Evolutionary conservation across 2,888 invertebrate genomes (phyloP).

Genomic region (Dryocosmus kuriphilus): DNA sequence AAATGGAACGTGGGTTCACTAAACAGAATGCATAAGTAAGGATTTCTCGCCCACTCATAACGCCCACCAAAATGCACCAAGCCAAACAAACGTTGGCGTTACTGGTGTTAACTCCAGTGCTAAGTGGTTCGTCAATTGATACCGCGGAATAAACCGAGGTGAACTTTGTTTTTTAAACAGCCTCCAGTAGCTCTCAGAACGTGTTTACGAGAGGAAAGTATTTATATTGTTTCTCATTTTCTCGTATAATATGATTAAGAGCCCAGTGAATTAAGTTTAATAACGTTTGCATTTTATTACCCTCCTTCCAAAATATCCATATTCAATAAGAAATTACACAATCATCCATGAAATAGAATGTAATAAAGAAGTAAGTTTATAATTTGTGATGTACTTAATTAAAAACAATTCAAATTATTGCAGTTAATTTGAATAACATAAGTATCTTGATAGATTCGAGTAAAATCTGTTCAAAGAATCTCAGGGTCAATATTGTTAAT

Average conservation of each 20-base stretch:
- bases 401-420: neutral
- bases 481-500: neutral
- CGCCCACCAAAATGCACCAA: conserved; percentile 33
- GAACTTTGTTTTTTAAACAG: conserved; percentile 3
- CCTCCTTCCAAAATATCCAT: too few species aligned
- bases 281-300: too few species aligned
- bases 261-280: too few species aligned
- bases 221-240: conserved; percentile 1
- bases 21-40: conserved; percentile 34
- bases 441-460: neutral
- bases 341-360: too few species aligned
- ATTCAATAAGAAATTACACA: too few species aligned
- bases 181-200: conserved; percentile 29
- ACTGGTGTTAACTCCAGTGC: conserved; percentile 58
- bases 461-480: neutral
- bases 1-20: conserved; percentile 16
- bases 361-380: too few species aligned
- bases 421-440: too few species aligned
- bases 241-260: too few species aligned
- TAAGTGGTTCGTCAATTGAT: conserved; percentile 62
- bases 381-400: neutral
- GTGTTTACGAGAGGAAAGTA: conserved; percentile 33
- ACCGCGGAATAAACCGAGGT: conserved; percentile 1
- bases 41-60: conserved; percentile 29
- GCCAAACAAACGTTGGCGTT: conserved; percentile 30